phyloP scores from a whole-genome alignment of 2,113 vertebrate genomes.

The Scomber japonicus region DNA sequence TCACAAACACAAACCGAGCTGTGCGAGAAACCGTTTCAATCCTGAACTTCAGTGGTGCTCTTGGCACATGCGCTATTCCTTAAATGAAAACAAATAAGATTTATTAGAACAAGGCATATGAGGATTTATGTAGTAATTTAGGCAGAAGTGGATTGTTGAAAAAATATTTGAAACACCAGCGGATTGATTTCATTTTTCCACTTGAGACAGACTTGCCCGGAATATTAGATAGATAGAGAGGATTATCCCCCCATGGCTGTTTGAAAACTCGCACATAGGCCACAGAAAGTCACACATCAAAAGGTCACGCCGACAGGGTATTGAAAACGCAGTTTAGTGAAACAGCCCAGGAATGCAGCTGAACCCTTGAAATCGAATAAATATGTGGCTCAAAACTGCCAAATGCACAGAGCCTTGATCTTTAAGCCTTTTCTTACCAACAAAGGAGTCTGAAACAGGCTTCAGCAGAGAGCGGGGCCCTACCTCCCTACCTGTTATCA shows the following conservation, averaged over 20 bases:
- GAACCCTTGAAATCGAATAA: slow-evolving; percentile 72
- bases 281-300: slow-evolving; percentile 46
- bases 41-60: slow-evolving; percentile 13
- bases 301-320: slow-evolving; percentile 25
- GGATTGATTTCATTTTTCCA: slow-evolving; percentile 21
- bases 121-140: slow-evolving; percentile 43
- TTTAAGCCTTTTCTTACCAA: slow-evolving; percentile 55
- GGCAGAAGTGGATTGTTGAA: background rate
- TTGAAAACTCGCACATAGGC: slow-evolving; percentile 14
- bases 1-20: slow-evolving; percentile 28
- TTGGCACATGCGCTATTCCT: slow-evolving; percentile 21
- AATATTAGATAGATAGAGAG: background rate
- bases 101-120: slow-evolving; percentile 44
- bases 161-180: slow-evolving; percentile 45
- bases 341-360: slow-evolving; percentile 51
- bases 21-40: slow-evolving; percentile 4
- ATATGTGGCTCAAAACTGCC: slow-evolving; percentile 57
- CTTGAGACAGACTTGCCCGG: background rate
- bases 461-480: background rate
- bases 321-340: slow-evolving; percentile 53
- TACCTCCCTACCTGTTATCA: slow-evolving; percentile 13
- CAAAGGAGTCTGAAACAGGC: slow-evolving; percentile 47
- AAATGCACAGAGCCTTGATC: slow-evolving; percentile 64
- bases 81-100: slow-evolving; percentile 46
- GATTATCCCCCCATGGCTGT: slow-evolving; percentile 21